A percentile compares a stretch with the other conserved stretches of the same genome.
phyloP scores from a whole-genome alignment of 2,888 invertebrate genomes.

The Drosophila vallismaia region DNA sequence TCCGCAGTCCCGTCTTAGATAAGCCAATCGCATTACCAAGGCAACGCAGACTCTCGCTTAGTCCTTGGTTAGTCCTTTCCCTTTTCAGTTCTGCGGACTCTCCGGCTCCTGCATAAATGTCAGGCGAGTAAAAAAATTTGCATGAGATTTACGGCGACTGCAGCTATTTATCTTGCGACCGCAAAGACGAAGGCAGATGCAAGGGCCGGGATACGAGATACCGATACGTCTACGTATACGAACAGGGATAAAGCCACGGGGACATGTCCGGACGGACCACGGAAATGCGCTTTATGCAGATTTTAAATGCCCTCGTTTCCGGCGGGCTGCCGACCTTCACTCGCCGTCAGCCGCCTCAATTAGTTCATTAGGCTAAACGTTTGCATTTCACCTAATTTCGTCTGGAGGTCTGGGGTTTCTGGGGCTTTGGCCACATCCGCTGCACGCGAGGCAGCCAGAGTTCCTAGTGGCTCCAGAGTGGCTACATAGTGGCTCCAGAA shows the following conservation, averaged over 20 bases:
- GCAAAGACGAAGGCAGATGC: slow-evolving; percentile 43
- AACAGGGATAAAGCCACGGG: not conserved
- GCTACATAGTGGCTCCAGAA: not conserved
- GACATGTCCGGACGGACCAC: slow-evolving; percentile 40
- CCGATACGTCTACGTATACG: not conserved
- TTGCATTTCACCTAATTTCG: slow-evolving; percentile 79
- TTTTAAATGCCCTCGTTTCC: slow-evolving; percentile 74
- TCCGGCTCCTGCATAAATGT: slow-evolving; percentile 61
- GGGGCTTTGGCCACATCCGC: slow-evolving; percentile 60
- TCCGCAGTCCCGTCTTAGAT: slow-evolving; percentile 34
- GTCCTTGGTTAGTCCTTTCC: slow-evolving; percentile 12
- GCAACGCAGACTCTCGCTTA: slow-evolving; percentile 30
- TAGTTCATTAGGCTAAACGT: slow-evolving; percentile 79
- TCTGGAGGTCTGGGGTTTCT: slow-evolving; percentile 33
- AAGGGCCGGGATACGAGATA: slow-evolving; percentile 46
- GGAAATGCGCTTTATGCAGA: slow-evolving; percentile 73
- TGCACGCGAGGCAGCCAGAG: slow-evolving; percentile 48
- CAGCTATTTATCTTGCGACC: slow-evolving; percentile 60
- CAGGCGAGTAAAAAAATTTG: slow-evolving; percentile 57
- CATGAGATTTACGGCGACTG: slow-evolving; percentile 58
- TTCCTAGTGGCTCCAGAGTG: not conserved
- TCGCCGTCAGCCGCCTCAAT: slow-evolving; percentile 59
- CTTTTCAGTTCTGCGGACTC: slow-evolving; percentile 5
- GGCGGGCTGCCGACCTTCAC: slow-evolving; percentile 63
- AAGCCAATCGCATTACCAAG: slow-evolving; percentile 45